Percentiles rank a stretch among this genome's conserved stretches.
phyloP scores from a whole-genome alignment of 2,113 vertebrate genomes.

The Antechinus stuartii region DNA sequence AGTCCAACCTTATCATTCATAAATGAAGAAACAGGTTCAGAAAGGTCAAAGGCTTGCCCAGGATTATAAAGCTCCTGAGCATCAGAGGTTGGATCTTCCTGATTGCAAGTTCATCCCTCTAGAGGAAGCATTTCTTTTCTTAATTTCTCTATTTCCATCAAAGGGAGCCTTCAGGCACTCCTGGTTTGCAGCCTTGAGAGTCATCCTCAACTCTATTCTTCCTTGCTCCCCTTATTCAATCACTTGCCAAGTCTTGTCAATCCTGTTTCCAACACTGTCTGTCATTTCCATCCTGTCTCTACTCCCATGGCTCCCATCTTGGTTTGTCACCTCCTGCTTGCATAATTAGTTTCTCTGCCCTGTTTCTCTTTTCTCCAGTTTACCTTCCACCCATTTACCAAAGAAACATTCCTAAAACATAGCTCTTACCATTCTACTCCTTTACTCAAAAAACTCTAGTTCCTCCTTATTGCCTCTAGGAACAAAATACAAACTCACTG shows the following conservation, averaged over 20 bases:
- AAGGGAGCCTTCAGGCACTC: background rate
- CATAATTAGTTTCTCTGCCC: background rate
- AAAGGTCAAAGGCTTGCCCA: background rate
- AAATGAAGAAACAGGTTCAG: background rate
- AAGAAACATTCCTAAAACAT: no score
- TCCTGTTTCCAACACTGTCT: background rate
- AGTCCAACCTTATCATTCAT: background rate
- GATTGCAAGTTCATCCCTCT: background rate
- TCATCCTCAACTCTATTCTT: background rate
- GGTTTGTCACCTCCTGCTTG: background rate
- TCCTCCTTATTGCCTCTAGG: background rate
- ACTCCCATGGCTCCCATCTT: background rate
- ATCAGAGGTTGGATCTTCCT: background rate
- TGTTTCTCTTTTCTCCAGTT: background rate
- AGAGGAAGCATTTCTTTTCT: background rate
- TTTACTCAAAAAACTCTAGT: background rate
- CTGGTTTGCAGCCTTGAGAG: background rate
- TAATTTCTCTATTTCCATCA: background rate
- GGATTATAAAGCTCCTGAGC: background rate
- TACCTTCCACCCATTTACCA: background rate
- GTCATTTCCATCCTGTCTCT: background rate
- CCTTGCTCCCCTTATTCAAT: background rate
- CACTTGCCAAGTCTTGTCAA: background rate
- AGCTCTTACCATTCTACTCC: background rate
- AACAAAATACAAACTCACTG: background rate